These are phyloP conservation scores for Hymenochirus boettgeri DNA, from an alignment of 2,113 vertebrate species.

Conservation along the genomic window DNA sequence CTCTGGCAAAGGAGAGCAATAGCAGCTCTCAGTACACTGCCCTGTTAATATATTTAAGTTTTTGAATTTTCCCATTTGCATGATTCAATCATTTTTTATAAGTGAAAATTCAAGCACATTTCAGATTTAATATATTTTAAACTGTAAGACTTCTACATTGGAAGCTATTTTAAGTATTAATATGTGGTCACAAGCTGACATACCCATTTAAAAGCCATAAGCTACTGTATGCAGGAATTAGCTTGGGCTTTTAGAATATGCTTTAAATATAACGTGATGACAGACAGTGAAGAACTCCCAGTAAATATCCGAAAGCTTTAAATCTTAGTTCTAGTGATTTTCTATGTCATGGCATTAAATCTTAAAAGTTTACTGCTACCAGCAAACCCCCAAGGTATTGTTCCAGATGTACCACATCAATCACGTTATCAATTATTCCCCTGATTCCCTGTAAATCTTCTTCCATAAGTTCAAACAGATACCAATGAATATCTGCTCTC, in stretches of 20 bases:
- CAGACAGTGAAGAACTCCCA: not conserved
- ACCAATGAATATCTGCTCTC: conserved; percentile 38
- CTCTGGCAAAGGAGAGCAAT: no score
- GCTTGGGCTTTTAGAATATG: not conserved
- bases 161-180: no score
- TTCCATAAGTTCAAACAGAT: conserved; percentile 40
- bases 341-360: conserved; percentile 7
- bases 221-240: not conserved
- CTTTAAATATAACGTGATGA: conserved; percentile 7
- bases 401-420: conserved; percentile 32
- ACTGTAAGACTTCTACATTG: no score
- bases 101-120: no score
- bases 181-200: not conserved
- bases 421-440: conserved; percentile 40
- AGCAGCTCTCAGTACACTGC: no score
- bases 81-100: no score
- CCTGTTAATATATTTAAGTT: no score
- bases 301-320: conserved; percentile 16
- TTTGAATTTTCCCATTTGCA: no score
- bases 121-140: no score
- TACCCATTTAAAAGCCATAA: not conserved
- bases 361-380: conserved; percentile 1
- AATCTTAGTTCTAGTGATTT: conserved; percentile 36
- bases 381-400: conserved; percentile 26
- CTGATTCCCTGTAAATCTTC: conserved; percentile 39